Evolutionary conservation across 2,113 vertebrate species (phyloP).

Genomic region (Mesembrinibis cayennensis): DNA sequence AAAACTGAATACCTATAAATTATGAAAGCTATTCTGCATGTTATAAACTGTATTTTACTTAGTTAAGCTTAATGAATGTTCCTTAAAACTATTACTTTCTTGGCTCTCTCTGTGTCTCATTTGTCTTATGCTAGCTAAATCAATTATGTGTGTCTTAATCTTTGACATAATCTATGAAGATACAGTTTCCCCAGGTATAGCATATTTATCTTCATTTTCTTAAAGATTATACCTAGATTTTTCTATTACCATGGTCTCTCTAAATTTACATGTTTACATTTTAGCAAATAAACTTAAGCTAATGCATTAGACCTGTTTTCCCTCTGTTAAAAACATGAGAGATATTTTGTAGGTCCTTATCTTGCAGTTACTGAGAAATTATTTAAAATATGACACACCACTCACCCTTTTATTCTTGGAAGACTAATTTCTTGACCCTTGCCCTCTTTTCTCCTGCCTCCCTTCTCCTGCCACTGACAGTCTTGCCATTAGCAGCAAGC

Average conservation of each 20-base stretch:
- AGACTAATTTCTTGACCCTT: background rate
- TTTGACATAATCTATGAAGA: slow-evolving; percentile 60
- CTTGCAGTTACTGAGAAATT: background rate
- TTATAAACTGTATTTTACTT: slow-evolving; percentile 29
- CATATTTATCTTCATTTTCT: slow-evolving; percentile 55
- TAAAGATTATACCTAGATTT: background rate
- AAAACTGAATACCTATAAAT: background rate
- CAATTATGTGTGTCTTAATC: slow-evolving; percentile 46
- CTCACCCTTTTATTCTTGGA: background rate
- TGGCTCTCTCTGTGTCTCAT: slow-evolving; percentile 15
- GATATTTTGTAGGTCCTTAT: background rate
- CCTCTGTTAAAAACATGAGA: background rate
- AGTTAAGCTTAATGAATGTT: slow-evolving; percentile 18
- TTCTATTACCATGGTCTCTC: background rate
- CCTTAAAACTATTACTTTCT: slow-evolving; percentile 49
- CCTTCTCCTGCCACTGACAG: background rate
- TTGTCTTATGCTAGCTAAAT: slow-evolving; percentile 60
- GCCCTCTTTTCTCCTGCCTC: background rate
- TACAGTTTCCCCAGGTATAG: slow-evolving; percentile 3
- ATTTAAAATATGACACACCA: background rate
- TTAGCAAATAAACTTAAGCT: background rate
- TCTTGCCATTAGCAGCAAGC: background rate
- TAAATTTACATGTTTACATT: background rate
- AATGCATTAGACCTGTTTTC: background rate
- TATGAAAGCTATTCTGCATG: background rate